A percentile compares a stretch with the other conserved stretches of the same genome.
Evolutionary conservation across 2,113 vertebrate genomes (phyloP).

Genomic region (Lamprotornis superbus): DNA sequence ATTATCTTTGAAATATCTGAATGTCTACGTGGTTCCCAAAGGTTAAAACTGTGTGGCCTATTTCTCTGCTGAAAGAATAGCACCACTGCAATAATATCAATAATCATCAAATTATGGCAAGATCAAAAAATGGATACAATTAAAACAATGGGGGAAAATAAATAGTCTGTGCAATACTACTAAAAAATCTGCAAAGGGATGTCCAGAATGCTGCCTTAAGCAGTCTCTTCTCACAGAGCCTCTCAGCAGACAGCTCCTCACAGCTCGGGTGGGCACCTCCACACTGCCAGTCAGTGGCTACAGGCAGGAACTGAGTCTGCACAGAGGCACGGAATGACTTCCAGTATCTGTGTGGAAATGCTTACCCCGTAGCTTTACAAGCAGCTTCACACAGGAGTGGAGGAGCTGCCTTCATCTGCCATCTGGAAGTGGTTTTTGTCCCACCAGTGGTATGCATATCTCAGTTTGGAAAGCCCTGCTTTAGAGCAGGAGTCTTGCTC

Average conservation of each 20-base stretch:
- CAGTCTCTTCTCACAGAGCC: not conserved
- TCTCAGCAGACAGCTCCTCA: not conserved
- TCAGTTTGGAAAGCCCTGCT: not conserved
- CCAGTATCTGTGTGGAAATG: not conserved
- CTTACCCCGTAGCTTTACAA: not conserved
- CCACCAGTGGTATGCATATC: not conserved
- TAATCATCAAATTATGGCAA: not conserved
- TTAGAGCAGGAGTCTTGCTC: not conserved
- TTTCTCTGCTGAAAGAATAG: not conserved
- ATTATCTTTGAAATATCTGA: not conserved
- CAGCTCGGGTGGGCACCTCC: not conserved
- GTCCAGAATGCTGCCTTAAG: not conserved
- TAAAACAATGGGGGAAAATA: not conserved
- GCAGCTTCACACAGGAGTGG: not conserved
- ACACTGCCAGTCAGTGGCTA: not conserved
- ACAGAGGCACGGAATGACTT: not conserved
- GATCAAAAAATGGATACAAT: not conserved
- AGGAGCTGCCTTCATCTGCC: not conserved
- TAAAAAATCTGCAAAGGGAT: not conserved
- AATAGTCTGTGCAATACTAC: not conserved
- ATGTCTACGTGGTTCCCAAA: rapidly evolving
- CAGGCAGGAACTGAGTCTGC: not conserved
- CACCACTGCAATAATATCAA: not conserved
- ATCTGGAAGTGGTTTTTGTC: constrained; percentile 12
- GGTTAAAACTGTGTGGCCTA: not conserved